Evolutionary conservation across 2,888 invertebrate species (phyloP), one percentile per base, ranked within the genome.

Genomic region (Embidobia sp.): DNA sequence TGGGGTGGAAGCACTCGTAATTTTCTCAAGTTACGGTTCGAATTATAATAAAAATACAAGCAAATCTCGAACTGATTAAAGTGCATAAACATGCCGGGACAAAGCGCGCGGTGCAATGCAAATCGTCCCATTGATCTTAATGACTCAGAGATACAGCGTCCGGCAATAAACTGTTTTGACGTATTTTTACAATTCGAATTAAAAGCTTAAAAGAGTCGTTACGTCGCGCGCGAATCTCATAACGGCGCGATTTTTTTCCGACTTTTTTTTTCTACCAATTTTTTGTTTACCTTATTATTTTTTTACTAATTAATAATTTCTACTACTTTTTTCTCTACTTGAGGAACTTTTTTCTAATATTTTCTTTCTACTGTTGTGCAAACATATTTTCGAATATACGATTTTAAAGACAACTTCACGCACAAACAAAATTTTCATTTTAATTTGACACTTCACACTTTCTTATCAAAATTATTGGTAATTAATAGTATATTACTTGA

Each of bases 291-390:
- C 33, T 13, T 33, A 31, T n/a, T 22, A 22, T 22, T 61, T 11
- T 67, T 66, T 66, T 53, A n/a, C n/a, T n/a, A n/a, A n/a, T n/a
- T n/a, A n/a, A n/a, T n/a, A n/a, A n/a, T 66, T 55, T 46, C 13
- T 6, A 48, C 55, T 75, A 3, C 6, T 61, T 61, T 72, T 63
- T 64, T 76, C 69, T 57, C 55, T 69, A 48, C 57, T 63, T 59
- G 64, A 63, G 77, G 73, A 77, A 77, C 73, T 77, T 77, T 67
- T 57, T 77, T 77, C 69, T 69, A n/a, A n/a, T n/a, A n/a, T n/a
- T n/a, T n/a, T n/a, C n/a, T n/a, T n/a, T n/a, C n/a, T n/a, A n/a
- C n/a, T n/a, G n/a, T n/a, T n/a, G n/a, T n/a, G n/a, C n/a, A n/a
- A n/a, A n/a, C n/a, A n/a, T n/a, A n/a, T n/a, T n/a, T n/a, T n/a